Conservation (phyloP, 1,140 invertebrate genomes). For the Cardiocondyla obscurior region DNA sequence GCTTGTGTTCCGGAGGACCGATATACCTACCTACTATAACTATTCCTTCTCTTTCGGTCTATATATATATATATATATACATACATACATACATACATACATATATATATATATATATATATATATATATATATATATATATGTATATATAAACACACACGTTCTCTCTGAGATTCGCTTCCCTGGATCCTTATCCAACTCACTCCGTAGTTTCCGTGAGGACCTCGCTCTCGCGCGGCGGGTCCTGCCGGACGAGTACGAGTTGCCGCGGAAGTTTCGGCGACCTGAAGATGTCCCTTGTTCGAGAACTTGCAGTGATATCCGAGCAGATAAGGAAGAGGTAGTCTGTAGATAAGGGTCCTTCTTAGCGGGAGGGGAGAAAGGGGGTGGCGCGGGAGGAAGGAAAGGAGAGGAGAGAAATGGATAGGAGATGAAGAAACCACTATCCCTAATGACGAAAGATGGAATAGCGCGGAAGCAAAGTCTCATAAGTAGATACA, state of each 20-base stretch:
- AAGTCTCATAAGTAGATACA: constrained; percentile 14
- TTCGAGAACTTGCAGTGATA: constrained; percentile 59
- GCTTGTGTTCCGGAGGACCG: not conserved
- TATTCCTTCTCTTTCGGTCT: not conserved
- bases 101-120: not conserved
- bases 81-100: not conserved
- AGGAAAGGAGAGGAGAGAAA: not conserved
- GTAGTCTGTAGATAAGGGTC: constrained; percentile 25
- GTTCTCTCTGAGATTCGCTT: constrained; percentile 30
- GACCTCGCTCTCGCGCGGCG: constrained; percentile 10
- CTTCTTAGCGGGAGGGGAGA: constrained; percentile 10
- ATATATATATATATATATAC: not conserved
- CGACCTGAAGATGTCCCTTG: constrained; percentile 49
- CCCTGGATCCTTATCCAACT: constrained; percentile 62
- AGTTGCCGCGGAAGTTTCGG: constrained; percentile 61
- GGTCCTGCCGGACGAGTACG: constrained; percentile 32
- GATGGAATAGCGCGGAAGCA: not conserved
- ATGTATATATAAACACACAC: not conserved
- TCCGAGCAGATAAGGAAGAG: constrained; percentile 60
- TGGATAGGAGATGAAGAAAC: not conserved
- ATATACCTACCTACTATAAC: constrained; percentile 13
- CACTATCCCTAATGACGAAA: not conserved
- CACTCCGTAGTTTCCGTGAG: constrained; percentile 54
- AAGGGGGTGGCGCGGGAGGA: not conserved
- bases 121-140: not conserved